A percentile compares a stretch with the other conserved stretches of the same genome.
Conservation (phyloP, 2,888 invertebrate genomes). For the Sicus ferrugineus region DNA sequence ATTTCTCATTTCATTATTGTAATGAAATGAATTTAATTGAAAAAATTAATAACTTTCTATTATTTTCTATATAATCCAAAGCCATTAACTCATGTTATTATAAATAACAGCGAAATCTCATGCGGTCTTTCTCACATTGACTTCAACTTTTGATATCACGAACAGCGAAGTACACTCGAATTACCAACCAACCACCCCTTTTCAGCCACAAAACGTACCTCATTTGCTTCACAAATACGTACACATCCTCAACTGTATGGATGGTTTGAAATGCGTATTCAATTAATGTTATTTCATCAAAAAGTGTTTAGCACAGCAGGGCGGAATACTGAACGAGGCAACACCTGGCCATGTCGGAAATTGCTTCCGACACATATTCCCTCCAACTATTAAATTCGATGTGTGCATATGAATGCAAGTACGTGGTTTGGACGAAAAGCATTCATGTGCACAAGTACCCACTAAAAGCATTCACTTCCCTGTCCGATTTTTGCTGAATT, state of each 20-base stretch:
- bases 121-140: too few species aligned
- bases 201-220: background rate
- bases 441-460: too few species aligned
- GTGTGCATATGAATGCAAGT: background rate
- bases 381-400: background rate
- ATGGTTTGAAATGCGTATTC: constrained; percentile 9
- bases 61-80: too few species aligned
- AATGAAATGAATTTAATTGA: too few species aligned
- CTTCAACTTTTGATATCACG: constrained; percentile 14
- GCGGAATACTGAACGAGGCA: constrained; percentile 16
- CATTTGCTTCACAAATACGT: background rate
- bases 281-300: constrained; percentile 11
- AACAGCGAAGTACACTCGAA: constrained; percentile 4
- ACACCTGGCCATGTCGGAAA: constrained; percentile 27
- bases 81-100: too few species aligned
- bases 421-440: background rate
- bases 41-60: too few species aligned
- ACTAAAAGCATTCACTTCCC: too few species aligned
- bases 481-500: constrained; percentile 8
- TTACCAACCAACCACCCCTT: too few species aligned
- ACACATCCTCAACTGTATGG: background rate
- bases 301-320: constrained; percentile 4
- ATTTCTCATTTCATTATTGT: too few species aligned
- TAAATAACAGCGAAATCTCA: too few species aligned
- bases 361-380: constrained; percentile 6